Conservation (phyloP, 1,140 invertebrate genomes). For the Brachionus koreanus region DNA sequence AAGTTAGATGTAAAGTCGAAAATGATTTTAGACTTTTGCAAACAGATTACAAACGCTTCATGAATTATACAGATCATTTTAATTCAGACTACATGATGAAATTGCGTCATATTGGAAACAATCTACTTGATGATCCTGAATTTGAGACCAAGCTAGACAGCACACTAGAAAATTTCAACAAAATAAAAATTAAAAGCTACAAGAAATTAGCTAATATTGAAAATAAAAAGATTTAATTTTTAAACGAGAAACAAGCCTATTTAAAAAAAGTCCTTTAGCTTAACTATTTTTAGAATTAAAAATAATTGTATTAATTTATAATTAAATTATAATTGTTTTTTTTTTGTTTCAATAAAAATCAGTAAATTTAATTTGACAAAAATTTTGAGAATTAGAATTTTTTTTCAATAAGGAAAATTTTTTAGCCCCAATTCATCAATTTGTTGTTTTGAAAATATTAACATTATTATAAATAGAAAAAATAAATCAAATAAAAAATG, state of each 20-base stretch:
- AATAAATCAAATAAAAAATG: too few species aligned
- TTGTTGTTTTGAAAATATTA: too few species aligned
- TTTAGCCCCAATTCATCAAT: too few species aligned
- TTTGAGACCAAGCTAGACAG: not conserved
- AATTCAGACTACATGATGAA: conserved; percentile 55
- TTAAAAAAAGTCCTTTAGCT: not conserved
- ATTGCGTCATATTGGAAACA: conserved; percentile 49
- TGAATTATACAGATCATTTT: conserved; percentile 54
- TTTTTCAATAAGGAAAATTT: too few species aligned
- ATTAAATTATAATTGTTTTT: too few species aligned
- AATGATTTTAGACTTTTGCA: conserved; percentile 52
- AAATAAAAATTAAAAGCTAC: not conserved
- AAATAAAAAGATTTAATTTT: not conserved
- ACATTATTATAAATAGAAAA: too few species aligned
- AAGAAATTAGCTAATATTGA: not conserved
- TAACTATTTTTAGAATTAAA: not conserved
- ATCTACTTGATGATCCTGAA: conserved; percentile 46
- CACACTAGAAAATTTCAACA: not conserved
- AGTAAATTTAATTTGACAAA: too few species aligned
- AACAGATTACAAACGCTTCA: conserved; percentile 53
- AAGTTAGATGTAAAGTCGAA: conserved; percentile 49
- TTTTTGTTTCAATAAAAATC: too few species aligned
- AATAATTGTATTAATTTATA: too few species aligned
- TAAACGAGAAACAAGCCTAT: not conserved
- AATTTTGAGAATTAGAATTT: too few species aligned